phyloP scores from a whole-genome alignment of 2,113 vertebrate species.

The Peromyscus maniculatus region DNA sequence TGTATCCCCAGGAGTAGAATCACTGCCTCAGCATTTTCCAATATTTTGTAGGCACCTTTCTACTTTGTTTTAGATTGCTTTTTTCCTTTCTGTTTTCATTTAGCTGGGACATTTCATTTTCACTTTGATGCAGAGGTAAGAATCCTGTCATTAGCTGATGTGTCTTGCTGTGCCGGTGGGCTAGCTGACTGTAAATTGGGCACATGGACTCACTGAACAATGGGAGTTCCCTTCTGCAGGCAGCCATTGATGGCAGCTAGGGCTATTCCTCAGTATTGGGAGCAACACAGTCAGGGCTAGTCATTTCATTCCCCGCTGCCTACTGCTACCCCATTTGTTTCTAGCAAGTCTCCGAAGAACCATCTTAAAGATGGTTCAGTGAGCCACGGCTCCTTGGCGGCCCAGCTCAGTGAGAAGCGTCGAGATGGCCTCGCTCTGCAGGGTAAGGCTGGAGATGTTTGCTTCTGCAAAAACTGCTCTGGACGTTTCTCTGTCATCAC shows the following conservation, averaged over 20 bases:
- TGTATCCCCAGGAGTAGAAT: neutral
- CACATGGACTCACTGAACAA: neutral
- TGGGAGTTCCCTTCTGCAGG: neutral
- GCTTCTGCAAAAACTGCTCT: slow-evolving; percentile 78
- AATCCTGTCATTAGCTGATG: neutral
- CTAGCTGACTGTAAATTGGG: neutral
- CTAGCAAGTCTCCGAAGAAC: slow-evolving; percentile 10
- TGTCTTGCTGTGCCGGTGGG: neutral
- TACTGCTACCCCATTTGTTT: neutral
- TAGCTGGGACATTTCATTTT: neutral
- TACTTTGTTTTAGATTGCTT: neutral
- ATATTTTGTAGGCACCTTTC: neutral
- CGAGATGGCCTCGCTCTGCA: neutral
- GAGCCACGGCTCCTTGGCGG: neutral
- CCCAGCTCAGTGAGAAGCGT: neutral
- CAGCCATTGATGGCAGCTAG: neutral
- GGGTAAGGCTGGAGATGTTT: slow-evolving; percentile 5
- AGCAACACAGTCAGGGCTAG: neutral
- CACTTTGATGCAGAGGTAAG: neutral
- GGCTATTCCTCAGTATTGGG: neutral
- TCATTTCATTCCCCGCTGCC: slow-evolving; percentile 10
- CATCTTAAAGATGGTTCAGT: neutral
- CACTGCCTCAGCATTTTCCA: neutral
- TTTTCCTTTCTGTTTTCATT: neutral
- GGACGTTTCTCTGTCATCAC: slow-evolving; percentile 60